Evolutionary conservation across 2,113 vertebrate species (phyloP).

Genomic region (Symphodus melops): DNA sequence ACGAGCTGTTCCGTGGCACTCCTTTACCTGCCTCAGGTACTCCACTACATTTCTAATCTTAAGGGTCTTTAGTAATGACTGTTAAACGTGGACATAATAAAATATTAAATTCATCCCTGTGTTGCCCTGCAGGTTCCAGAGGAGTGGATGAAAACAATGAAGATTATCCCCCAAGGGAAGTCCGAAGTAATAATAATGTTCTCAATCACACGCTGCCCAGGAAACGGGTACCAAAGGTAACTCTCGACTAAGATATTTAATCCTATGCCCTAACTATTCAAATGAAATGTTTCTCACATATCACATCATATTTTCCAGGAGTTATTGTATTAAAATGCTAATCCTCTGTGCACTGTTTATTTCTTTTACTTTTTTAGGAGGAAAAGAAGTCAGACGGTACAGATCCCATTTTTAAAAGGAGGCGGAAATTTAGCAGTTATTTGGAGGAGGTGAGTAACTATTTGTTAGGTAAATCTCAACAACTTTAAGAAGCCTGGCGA

Average conservation of each 20-base stretch:
- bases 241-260: background rate
- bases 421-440: constrained; percentile 85
- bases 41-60: background rate
- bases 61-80: background rate
- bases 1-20: constrained; percentile 92
- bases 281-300: background rate
- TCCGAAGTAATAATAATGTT: constrained; percentile 86
- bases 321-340: background rate
- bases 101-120: constrained; percentile 31
- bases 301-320: background rate
- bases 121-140: constrained; percentile 77
- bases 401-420: constrained; percentile 89
- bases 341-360: too few species aligned
- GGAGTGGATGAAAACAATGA: constrained; percentile 87
- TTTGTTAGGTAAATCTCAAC: background rate
- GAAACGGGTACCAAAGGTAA: constrained; percentile 95
- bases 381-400: constrained; percentile 87
- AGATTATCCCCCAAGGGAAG: constrained; percentile 80
- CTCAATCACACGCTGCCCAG: constrained; percentile 89
- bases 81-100: constrained; percentile 40
- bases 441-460: constrained; percentile 88
- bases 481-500: background rate
- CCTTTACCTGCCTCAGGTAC: constrained; percentile 88
- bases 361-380: constrained; percentile 76
- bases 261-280: background rate